A percentile compares a stretch with the other conserved stretches of the same genome.
phyloP scores from a whole-genome alignment of 1,140 invertebrate species.

The Hestina assimilis region DNA sequence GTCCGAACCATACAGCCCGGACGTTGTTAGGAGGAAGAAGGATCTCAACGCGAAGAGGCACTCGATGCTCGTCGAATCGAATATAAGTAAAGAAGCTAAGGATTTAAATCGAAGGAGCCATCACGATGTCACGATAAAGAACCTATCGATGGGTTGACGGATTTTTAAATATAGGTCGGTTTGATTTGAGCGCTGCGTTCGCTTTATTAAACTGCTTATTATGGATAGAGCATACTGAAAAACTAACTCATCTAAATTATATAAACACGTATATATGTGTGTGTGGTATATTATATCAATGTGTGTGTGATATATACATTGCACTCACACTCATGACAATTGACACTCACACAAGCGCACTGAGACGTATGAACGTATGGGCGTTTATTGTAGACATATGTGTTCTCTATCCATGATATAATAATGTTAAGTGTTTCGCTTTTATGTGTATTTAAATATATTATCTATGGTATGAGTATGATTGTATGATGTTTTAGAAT shows the following conservation, averaged over 20 bases:
- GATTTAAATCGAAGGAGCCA: conserved; percentile 66
- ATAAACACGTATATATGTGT: no score
- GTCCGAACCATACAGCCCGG: conserved; percentile 67
- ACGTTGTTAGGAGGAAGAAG: conserved; percentile 58
- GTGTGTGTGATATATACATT: no score
- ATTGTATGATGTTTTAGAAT: conserved; percentile 15
- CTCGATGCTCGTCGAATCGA: conserved; percentile 67
- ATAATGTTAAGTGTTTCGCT: neutral
- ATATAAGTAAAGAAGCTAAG: conserved; percentile 53
- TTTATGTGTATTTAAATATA: conserved; percentile 4
- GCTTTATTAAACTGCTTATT: no score
- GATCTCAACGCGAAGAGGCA: conserved; percentile 63
- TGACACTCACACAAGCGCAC: no score
- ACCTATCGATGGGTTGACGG: conserved; percentile 73
- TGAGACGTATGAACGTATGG: no score
- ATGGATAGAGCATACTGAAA: no score
- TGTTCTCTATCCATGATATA: conserved; percentile 1
- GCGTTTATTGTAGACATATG: conserved; percentile 2
- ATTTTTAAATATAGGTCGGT: conserved; percentile 34
- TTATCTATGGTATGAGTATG: conserved; percentile 18
- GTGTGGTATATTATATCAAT: no score
- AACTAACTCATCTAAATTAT: no score
- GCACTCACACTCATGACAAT: no score
- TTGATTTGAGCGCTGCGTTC: conserved; percentile 23
- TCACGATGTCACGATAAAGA: conserved; percentile 66